Evolutionary conservation across 2,888 invertebrate genomes (phyloP).

Genomic region (Pimpla rufipes): DNA sequence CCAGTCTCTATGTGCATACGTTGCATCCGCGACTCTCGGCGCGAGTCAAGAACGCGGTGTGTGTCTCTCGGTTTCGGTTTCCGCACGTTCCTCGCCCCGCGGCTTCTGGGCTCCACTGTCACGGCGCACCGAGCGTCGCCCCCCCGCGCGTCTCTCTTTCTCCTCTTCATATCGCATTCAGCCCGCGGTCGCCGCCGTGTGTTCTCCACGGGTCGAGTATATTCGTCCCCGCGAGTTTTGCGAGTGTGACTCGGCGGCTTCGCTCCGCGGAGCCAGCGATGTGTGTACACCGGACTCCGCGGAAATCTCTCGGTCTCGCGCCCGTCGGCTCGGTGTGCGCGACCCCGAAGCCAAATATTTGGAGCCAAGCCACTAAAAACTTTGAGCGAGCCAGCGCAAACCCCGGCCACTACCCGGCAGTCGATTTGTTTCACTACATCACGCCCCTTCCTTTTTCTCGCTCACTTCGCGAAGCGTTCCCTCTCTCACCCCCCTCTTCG

Average conservation of each 20-base stretch:
- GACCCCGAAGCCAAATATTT: slow-evolving; percentile 83
- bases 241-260: slow-evolving; percentile 44
- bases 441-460: slow-evolving; percentile 75
- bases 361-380: slow-evolving; percentile 85
- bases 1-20: slow-evolving; percentile 25
- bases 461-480: slow-evolving; percentile 21
- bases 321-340: too few relatives aligned
- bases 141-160: slow-evolving; percentile 26
- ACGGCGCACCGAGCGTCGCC: slow-evolving; percentile 9
- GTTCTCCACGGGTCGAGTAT: slow-evolving; percentile 53
- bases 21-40: slow-evolving; percentile 46
- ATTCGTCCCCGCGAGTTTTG: slow-evolving; percentile 61
- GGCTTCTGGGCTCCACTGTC: slow-evolving; percentile 49
- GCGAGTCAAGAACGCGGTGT: slow-evolving; percentile 9
- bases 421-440: slow-evolving; percentile 84
- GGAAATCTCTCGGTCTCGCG: background rate
- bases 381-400: slow-evolving; percentile 81
- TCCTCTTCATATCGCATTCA: slow-evolving; percentile 18
- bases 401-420: slow-evolving; percentile 71
- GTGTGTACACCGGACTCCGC: slow-evolving; percentile 24
- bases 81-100: slow-evolving; percentile 34
- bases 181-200: slow-evolving; percentile 21
- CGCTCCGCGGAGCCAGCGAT: slow-evolving; percentile 35
- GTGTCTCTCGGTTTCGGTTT: slow-evolving; percentile 19
- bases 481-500: slow-evolving; percentile 4